phyloP scores from a whole-genome alignment of 2,888 invertebrate species.

The Drosophila neonasuta region DNA sequence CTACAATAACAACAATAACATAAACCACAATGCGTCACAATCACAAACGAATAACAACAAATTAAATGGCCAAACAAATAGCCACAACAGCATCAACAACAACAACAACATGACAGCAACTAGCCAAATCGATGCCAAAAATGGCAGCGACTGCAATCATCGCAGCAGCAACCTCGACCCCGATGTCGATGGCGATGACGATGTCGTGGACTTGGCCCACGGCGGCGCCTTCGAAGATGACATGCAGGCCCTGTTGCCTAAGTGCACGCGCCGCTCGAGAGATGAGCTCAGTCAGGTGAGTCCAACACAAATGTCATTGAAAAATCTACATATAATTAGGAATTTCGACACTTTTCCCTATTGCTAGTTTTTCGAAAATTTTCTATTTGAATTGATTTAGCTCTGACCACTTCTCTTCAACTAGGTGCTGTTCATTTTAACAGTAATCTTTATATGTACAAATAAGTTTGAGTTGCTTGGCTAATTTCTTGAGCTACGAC shows the following conservation, averaged over 20 bases:
- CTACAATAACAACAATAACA: conserved; percentile 49
- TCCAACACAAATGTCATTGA: background rate
- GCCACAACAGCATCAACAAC: conserved; percentile 38
- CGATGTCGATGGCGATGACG: conserved; percentile 30
- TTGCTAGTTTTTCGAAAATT: too few relatives aligned
- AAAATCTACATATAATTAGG: background rate
- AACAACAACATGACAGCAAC: conserved; percentile 45
- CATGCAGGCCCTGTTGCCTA: conserved; percentile 81
- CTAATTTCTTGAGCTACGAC: too few relatives aligned
- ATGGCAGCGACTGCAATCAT: conserved; percentile 34
- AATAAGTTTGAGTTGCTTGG: too few relatives aligned
- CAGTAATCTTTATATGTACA: too few relatives aligned
- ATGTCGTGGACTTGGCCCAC: conserved; percentile 74
- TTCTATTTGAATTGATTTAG: too few relatives aligned
- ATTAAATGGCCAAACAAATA: conserved; percentile 57
- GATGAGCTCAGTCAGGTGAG: conserved; percentile 83
- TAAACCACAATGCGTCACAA: conserved; percentile 60
- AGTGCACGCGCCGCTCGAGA: conserved; percentile 80
- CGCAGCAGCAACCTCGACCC: conserved; percentile 60
- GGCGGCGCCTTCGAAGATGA: conserved; percentile 81
- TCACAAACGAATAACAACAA: conserved; percentile 57
- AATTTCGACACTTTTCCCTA: too few relatives aligned
- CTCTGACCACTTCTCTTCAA: too few relatives aligned
- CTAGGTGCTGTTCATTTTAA: too few relatives aligned
- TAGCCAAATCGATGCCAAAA: conserved; percentile 48